phyloP scores from a whole-genome alignment of 2,888 invertebrate species.

The Aphodius sticticus region DNA sequence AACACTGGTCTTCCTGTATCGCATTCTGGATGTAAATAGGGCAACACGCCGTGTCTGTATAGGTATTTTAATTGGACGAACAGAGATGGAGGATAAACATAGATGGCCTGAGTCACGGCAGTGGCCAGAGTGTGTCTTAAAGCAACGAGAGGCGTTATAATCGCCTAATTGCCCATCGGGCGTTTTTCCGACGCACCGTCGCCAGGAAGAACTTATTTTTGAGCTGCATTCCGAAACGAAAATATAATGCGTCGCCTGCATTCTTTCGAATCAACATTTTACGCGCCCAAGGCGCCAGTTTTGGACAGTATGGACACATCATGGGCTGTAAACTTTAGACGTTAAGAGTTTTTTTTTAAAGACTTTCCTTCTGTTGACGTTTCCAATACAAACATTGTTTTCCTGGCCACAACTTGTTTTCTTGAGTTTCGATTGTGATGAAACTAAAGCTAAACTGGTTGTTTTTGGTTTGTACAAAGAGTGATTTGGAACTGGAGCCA shows the following conservation, averaged over 20 bases:
- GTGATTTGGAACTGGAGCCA: too few relatives aligned
- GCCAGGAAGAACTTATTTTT: neutral
- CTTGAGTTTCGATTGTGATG: too few relatives aligned
- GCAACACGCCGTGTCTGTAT: conserved; percentile 15
- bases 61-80: conserved; percentile 41
- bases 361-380: too few relatives aligned
- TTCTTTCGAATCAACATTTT: neutral
- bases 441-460: too few relatives aligned
- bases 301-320: neutral
- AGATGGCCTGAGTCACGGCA: conserved; percentile 27
- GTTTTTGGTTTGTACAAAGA: too few relatives aligned
- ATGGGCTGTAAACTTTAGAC: too few relatives aligned
- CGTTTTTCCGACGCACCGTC: neutral
- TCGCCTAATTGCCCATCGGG: neutral
- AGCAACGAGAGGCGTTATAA: neutral
- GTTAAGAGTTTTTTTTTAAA: neutral
- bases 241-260: neutral
- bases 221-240: neutral
- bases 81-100: conserved; percentile 24
- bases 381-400: too few relatives aligned
- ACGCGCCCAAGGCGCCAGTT: neutral
- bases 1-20: conserved; percentile 40
- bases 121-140: neutral
- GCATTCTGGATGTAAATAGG: conserved; percentile 37
- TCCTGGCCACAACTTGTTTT: too few relatives aligned